Evolutionary conservation across 2,888 invertebrate genomes (phyloP), one percentile per base, ranked within the genome.

Genomic region (Biston stratarius): DNA sequence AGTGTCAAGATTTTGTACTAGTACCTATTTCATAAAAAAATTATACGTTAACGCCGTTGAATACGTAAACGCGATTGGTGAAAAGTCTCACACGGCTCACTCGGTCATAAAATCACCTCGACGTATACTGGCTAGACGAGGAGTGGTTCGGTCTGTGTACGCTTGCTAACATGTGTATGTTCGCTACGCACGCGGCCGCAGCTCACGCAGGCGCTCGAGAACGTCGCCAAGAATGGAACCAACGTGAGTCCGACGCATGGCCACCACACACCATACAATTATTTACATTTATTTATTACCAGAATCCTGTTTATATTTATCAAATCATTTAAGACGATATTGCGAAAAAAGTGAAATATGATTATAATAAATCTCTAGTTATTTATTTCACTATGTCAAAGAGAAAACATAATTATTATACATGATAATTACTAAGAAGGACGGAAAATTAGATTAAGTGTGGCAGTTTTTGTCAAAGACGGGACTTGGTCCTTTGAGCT

Each of bases 161-260:
- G 91, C 90, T 91, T 90, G 91, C 90, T 92, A 92, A 92, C 87
- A 75, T 88, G 84, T 90, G 89, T 92, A 84, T 90, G 91, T 89
- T 91, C 87, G 91, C 87, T 82, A 84, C 86, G 86, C 86, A 83
- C 87, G 64, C 85, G 85, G 83, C 79, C 82, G 86, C 93, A 93
- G 94, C 91, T 94, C 84, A 88, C 94, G 79, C 93, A 96, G 96
- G 95, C 96, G 94, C 96, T 96, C 94, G 96, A 96, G 95, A 95
- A 94, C 86, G 95, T 94, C 81, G 94, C 94, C 89, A 96, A 95
- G 92, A 95, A 95, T 89, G 96, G 96, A 91, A 96, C 95, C 94
- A 92, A 89, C 87, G 94, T 94, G 93, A 94, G 94, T 93, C 84
- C 76, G 75, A 80, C 80, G 91, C 92, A 92, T 91, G 91, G 84